Conservation (phyloP, 2,888 invertebrate species). For the Cryptocephalus moraei region DNA sequence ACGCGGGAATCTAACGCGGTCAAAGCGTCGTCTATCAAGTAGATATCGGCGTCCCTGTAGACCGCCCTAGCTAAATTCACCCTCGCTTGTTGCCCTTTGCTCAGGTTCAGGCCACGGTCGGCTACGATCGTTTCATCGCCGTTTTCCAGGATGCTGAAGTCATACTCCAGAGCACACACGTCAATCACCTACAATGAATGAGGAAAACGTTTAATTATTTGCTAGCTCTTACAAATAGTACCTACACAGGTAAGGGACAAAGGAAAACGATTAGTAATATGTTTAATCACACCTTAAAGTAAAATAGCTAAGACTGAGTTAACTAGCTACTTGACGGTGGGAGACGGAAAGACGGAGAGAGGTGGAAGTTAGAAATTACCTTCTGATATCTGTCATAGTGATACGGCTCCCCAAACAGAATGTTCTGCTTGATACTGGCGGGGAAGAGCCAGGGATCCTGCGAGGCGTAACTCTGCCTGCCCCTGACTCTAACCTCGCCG, state of each 20-base stretch:
- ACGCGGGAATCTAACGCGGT: slow-evolving; percentile 71
- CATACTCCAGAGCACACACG: slow-evolving; percentile 53
- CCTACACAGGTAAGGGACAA: too few relatives aligned
- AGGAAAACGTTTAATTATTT: too few relatives aligned
- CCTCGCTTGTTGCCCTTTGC: slow-evolving; percentile 75
- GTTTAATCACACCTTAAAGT: too few relatives aligned
- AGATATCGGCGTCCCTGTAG: slow-evolving; percentile 66
- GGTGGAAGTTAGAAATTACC: too few relatives aligned
- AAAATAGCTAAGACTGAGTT: too few relatives aligned
- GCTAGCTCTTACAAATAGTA: too few relatives aligned
- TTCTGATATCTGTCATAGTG: slow-evolving; percentile 46
- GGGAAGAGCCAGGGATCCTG: slow-evolving; percentile 55
- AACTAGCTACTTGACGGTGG: too few relatives aligned
- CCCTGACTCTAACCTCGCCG: slow-evolving; percentile 40
- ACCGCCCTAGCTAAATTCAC: slow-evolving; percentile 67
- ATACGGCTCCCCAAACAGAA: slow-evolving; percentile 59
- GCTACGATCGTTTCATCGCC: slow-evolving; percentile 73
- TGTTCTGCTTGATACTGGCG: slow-evolving; percentile 61
- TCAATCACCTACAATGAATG: slow-evolving; percentile 31
- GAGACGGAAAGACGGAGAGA: too few relatives aligned
- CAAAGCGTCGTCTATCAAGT: slow-evolving; percentile 68
- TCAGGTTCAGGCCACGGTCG: slow-evolving; percentile 68
- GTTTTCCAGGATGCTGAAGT: slow-evolving; percentile 40
- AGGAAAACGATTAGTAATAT: too few relatives aligned
- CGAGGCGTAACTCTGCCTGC: slow-evolving; percentile 44